Evolutionary conservation across 2,888 invertebrate genomes (phyloP).

Genomic region (Agonopterix subpropinquella): DNA sequence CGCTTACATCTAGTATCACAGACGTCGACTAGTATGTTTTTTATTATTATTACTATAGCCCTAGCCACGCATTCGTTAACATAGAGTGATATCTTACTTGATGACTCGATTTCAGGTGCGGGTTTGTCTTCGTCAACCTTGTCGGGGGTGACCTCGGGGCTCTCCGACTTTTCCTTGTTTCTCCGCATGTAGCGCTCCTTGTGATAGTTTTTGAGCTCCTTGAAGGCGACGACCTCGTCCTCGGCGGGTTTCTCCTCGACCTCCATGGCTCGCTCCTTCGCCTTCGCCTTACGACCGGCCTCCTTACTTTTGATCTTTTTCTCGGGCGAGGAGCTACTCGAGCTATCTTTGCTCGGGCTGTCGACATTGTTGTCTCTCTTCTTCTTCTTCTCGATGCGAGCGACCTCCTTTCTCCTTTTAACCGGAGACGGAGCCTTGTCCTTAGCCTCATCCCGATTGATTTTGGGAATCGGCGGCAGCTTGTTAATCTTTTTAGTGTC

Average conservation of each 20-base stretch:
- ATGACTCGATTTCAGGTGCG: constrained; percentile 31
- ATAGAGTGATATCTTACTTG: constrained; percentile 69
- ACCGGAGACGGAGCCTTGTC: constrained; percentile 18
- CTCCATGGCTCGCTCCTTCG: constrained; percentile 17
- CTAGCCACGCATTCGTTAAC: constrained; percentile 35
- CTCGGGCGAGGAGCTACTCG: constrained; percentile 30
- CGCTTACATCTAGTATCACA: constrained; percentile 59
- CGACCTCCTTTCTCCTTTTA: constrained; percentile 31
- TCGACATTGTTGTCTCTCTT: constrained; percentile 17
- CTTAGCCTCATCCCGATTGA: constrained; percentile 28
- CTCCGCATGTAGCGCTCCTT: constrained; percentile 80
- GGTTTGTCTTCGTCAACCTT: constrained; percentile 13
- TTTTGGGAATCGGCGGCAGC: constrained; percentile 63
- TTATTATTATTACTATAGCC: constrained; percentile 8
- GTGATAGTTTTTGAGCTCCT: constrained; percentile 73
- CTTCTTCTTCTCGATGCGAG: constrained; percentile 23
- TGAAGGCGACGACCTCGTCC: constrained; percentile 59
- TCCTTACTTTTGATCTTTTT: constrained; percentile 27
- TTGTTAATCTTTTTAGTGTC: constrained; percentile 51
- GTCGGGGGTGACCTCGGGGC: constrained; percentile 55
- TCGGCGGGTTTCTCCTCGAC: constrained; percentile 22
- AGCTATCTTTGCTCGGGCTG: constrained; percentile 19
- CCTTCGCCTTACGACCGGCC: constrained; percentile 16
- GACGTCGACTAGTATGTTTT: constrained; percentile 15
- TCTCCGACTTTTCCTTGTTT: constrained; percentile 77